These are phyloP conservation scores for Dendrolimus punctatus DNA, from an alignment of 1,140 invertebrate genomes.

Conservation along the genomic window DNA sequence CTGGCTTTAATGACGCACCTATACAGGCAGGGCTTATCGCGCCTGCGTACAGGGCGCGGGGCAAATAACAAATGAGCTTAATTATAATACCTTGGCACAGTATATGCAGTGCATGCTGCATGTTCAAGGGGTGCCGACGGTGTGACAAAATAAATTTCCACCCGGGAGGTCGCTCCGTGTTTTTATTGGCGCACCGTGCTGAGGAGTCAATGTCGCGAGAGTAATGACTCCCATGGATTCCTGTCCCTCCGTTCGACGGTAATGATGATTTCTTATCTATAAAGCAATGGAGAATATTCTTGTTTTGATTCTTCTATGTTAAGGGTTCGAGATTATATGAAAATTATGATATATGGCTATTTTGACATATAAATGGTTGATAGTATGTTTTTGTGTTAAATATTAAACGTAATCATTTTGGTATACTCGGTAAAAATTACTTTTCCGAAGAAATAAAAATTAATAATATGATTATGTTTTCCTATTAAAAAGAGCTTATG, in stretches of 20 bases:
- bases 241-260: constrained; percentile 21
- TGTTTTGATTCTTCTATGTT: constrained; percentile 10
- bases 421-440: too few species aligned
- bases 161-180: constrained; percentile 46
- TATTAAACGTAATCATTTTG: too few species aligned
- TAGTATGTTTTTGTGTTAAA: too few species aligned
- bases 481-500: too few species aligned
- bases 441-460: too few species aligned
- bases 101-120: too few species aligned
- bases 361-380: too few species aligned
- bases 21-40: constrained; percentile 52
- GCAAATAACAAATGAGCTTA: constrained; percentile 61
- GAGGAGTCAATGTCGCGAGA: constrained; percentile 43
- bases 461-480: too few species aligned
- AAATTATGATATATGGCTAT: too few species aligned
- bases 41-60: constrained; percentile 39
- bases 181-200: constrained; percentile 51
- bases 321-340: too few species aligned
- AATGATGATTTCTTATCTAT: constrained; percentile 22
- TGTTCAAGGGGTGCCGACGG: constrained; percentile 24
- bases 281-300: constrained; percentile 10
- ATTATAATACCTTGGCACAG: constrained; percentile 54
- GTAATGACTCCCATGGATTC: constrained; percentile 39
- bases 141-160: constrained; percentile 46
- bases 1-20: constrained; percentile 60